phyloP scores from a whole-genome alignment of 2,113 vertebrate genomes.

The Acinonyx jubatus region DNA sequence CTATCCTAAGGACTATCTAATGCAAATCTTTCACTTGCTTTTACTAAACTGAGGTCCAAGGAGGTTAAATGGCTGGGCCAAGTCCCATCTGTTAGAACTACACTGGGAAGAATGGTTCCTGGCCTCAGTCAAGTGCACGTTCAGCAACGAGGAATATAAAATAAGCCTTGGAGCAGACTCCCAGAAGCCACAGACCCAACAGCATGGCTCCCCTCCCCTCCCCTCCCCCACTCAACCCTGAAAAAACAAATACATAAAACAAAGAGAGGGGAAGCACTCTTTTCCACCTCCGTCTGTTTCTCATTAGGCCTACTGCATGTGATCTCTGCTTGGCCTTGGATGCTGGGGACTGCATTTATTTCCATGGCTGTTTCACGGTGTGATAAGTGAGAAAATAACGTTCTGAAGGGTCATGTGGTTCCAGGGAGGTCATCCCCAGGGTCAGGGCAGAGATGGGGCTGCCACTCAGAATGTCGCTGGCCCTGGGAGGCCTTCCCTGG shows the following conservation, averaged over 20 bases:
- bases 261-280: background rate
- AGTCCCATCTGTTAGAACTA: background rate
- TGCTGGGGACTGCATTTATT: conserved; percentile 55
- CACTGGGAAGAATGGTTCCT: background rate
- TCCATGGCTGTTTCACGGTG: conserved; percentile 74
- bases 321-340: conserved; percentile 67
- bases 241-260: conserved; percentile 20
- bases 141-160: background rate
- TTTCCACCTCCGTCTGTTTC: conserved; percentile 58
- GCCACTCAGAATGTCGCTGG: conserved; percentile 52
- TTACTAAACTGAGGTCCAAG: background rate
- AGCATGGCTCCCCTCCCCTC: background rate
- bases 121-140: background rate
- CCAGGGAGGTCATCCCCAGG: conserved; percentile 26
- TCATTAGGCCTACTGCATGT: conserved; percentile 45
- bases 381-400: conserved; percentile 74
- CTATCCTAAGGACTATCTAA: background rate
- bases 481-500: background rate
- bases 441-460: conserved; percentile 53
- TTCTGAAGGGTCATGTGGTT: conserved; percentile 50
- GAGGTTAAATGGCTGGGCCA: background rate
- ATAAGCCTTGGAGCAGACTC: background rate
- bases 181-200: background rate
- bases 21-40: background rate
- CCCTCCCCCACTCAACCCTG: background rate